Percentiles rank a stretch among this genome's conserved stretches.
Evolutionary conservation across 2,113 vertebrate species (phyloP).

Genomic region (Sebastes fasciatus): DNA sequence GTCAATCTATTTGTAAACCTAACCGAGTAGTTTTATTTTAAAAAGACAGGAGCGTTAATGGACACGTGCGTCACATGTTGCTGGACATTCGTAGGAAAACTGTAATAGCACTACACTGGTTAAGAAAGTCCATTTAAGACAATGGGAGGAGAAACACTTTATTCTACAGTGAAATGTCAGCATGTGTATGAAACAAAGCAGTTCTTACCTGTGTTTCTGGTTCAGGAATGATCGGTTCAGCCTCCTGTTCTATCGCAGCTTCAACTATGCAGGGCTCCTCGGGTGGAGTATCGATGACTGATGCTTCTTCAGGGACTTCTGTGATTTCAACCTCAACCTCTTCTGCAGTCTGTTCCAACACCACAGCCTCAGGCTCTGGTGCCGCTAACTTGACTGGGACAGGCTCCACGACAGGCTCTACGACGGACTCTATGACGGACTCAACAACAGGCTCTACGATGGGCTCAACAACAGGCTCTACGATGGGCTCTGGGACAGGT

Average conservation of each 20-base stretch:
- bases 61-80: neutral
- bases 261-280: slow-evolving; percentile 27
- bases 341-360: slow-evolving; percentile 28
- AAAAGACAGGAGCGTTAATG: neutral
- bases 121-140: no score
- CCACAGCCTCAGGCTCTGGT: slow-evolving; percentile 25
- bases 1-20: neutral
- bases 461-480: neutral
- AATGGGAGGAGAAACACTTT: neutral
- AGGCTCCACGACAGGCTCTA: slow-evolving; percentile 4
- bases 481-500: slow-evolving; percentile 6
- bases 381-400: slow-evolving; percentile 23
- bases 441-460: neutral
- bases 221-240: slow-evolving; percentile 57
- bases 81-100: neutral
- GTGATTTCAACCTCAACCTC: slow-evolving; percentile 42
- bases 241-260: slow-evolving; percentile 23
- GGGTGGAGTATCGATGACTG: slow-evolving; percentile 15
- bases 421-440: neutral
- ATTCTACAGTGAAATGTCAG: neutral
- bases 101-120: no score
- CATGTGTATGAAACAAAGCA: neutral
- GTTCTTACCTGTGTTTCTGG: slow-evolving; percentile 62
- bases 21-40: neutral
- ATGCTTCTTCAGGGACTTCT: slow-evolving; percentile 23